Percentiles rank a stretch among this genome's conserved stretches.
Evolutionary conservation across 2,113 vertebrate species (phyloP).

Genomic region (Chaetops frenatus): DNA sequence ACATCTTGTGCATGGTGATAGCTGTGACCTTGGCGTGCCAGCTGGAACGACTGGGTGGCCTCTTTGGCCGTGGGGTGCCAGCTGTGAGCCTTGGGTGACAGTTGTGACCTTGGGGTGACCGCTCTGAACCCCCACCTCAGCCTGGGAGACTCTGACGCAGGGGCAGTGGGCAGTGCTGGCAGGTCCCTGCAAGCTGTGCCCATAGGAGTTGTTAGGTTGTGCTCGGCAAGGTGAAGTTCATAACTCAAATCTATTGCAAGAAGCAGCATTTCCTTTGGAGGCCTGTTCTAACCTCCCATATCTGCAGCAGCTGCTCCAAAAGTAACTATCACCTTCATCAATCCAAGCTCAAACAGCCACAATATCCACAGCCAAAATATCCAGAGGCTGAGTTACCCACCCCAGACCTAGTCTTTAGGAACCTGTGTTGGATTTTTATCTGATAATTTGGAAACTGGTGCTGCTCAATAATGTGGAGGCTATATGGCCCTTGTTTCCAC

Average conservation of each 20-base stretch:
- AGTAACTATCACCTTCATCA: background rate
- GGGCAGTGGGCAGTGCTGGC: rapidly evolving
- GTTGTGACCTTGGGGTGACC: rapidly evolving
- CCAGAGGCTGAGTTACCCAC: background rate
- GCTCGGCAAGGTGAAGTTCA: rapidly evolving
- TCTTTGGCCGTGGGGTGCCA: background rate
- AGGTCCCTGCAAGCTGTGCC: rapidly evolving
- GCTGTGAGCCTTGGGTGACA: background rate
- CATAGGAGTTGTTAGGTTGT: rapidly evolving
- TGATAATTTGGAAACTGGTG: background rate
- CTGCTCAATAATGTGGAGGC: background rate
- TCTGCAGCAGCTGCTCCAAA: background rate
- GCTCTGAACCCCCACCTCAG: background rate
- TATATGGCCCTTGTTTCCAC: background rate
- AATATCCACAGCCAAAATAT: background rate
- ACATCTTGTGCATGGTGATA: rapidly evolving
- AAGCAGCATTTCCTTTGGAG: background rate
- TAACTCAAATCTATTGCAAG: background rate
- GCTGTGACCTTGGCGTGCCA: rapidly evolving
- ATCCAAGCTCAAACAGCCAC: background rate
- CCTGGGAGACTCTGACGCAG: rapidly evolving
- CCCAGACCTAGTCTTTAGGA: background rate
- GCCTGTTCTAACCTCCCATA: background rate
- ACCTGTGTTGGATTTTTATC: background rate
- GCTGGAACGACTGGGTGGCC: background rate